Conservation (phyloP, 2,113 vertebrate genomes). For the Pardalotus punctatus region DNA sequence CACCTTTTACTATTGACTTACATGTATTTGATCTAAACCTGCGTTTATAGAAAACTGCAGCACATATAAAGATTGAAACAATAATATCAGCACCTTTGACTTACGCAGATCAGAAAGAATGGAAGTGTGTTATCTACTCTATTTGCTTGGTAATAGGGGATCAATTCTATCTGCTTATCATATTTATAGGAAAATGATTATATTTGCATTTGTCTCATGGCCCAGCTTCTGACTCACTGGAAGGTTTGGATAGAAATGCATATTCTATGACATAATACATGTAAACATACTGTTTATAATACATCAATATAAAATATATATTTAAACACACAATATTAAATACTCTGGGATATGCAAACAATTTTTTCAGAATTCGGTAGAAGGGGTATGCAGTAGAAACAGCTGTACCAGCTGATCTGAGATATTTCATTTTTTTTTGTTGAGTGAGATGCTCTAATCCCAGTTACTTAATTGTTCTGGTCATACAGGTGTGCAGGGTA, state of each 20-base stretch:
- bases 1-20: neutral
- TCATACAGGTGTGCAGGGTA: neutral
- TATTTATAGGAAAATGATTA: neutral
- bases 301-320: neutral
- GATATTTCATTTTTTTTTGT: neutral
- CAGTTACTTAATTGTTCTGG: neutral
- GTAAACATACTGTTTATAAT: neutral
- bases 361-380: neutral
- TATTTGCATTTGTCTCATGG: neutral
- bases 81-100: neutral
- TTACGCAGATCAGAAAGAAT: neutral
- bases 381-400: neutral
- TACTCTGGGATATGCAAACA: neutral
- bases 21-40: neutral
- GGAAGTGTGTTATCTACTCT: neutral
- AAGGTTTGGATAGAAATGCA: neutral
- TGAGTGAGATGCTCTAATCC: neutral
- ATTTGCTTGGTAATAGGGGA: neutral
- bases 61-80: neutral
- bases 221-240: neutral
- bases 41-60: neutral
- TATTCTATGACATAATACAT: neutral
- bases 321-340: neutral
- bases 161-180: neutral
- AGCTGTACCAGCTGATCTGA: neutral